A percentile compares a stretch with the other conserved stretches of the same genome.
These are phyloP conservation scores for Microctonus brassicae DNA, from an alignment of 2,888 invertebrate genomes.

Conservation along the genomic window DNA sequence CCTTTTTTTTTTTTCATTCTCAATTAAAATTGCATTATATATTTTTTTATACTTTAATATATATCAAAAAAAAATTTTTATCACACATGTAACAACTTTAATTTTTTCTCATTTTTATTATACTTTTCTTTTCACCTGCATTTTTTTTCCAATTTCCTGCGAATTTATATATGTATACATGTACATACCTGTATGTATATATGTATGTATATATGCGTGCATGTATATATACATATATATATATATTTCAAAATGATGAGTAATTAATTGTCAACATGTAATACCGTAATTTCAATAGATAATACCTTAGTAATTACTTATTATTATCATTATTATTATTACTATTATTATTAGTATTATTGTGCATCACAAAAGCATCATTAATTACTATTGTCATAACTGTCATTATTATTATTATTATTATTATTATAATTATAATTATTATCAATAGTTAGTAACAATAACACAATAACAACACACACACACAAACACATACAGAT, in stretches of 20 bases:
- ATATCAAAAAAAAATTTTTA: not conserved
- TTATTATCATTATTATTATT: no score
- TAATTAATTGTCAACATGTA: slow-evolving; percentile 19
- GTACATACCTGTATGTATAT: no score
- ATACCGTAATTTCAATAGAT: slow-evolving; percentile 14
- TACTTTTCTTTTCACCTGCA: not conserved
- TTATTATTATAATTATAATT: slow-evolving; percentile 6
- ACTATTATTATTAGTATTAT: slow-evolving; percentile 32
- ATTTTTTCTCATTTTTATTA: not conserved
- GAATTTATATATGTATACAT: slow-evolving; percentile 42
- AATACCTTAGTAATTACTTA: slow-evolving; percentile 14
- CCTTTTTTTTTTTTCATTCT: not conserved
- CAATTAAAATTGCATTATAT: not conserved
- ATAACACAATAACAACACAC: slow-evolving; percentile 8
- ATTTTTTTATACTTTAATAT: no score
- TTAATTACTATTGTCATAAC: slow-evolving; percentile 40
- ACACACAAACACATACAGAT: not conserved
- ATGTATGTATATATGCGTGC: not conserved
- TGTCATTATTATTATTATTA: slow-evolving; percentile 38
- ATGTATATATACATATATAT: slow-evolving; percentile 41
- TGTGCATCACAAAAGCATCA: slow-evolving; percentile 41
- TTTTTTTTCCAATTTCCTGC: not conserved
- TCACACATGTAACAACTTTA: not conserved
- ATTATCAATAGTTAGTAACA: slow-evolving; percentile 28
- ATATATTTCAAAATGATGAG: slow-evolving; percentile 35